Evolutionary conservation across 2,113 vertebrate genomes (phyloP).

Genomic region (Symphodus melops): DNA sequence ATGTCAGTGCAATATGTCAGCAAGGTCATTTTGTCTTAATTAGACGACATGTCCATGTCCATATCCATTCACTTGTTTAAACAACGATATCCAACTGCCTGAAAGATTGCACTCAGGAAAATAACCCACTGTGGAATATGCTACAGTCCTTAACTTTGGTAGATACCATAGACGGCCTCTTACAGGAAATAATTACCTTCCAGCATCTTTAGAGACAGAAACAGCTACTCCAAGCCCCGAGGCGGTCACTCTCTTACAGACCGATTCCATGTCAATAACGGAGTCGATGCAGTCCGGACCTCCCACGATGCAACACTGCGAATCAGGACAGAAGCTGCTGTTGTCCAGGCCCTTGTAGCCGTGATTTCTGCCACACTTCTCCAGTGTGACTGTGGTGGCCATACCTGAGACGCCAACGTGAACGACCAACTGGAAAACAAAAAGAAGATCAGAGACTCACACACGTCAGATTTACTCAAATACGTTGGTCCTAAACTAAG

Average conservation of each 20-base stretch:
- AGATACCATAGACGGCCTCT: too few relatives aligned
- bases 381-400: slow-evolving; percentile 93
- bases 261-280: slow-evolving; percentile 92
- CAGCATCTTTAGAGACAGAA: slow-evolving; percentile 94
- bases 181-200: slow-evolving; percentile 83
- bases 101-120: too few relatives aligned
- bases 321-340: slow-evolving; percentile 91
- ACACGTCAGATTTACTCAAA: not conserved
- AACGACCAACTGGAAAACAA: slow-evolving; percentile 87
- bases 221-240: slow-evolving; percentile 89
- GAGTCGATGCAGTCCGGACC: slow-evolving; percentile 94
- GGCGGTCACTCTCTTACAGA: slow-evolving; percentile 86
- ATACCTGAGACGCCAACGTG: slow-evolving; percentile 96
- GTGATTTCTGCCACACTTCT: slow-evolving; percentile 94
- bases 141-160: too few relatives aligned
- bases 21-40: too few relatives aligned
- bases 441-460: too few relatives aligned
- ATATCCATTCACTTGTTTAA: too few relatives aligned
- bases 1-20: too few relatives aligned
- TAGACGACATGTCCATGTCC: too few relatives aligned
- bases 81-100: too few relatives aligned
- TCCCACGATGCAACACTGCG: slow-evolving; percentile 91
- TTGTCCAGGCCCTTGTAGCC: slow-evolving; percentile 95
- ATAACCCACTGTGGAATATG: too few relatives aligned
- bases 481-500: not conserved